These are phyloP conservation scores for Microctenopoma lineatum DNA, from an alignment of 2,797 vertebrate species.

Conservation along the genomic window DNA sequence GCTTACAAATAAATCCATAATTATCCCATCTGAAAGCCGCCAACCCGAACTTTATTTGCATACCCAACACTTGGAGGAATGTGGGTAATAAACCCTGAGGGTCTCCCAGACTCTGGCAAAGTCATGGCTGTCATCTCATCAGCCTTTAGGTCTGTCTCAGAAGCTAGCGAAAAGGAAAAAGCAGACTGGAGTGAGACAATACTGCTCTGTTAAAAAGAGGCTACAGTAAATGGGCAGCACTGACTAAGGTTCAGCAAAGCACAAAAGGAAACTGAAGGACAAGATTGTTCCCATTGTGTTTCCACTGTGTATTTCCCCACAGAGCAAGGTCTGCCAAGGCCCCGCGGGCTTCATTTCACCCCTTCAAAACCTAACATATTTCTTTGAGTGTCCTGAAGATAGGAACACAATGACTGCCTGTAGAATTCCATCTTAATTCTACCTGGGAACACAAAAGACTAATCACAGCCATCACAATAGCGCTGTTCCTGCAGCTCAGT, in stretches of 20 bases:
- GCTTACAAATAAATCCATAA: conserved; percentile 91
- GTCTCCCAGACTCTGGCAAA: conserved; percentile 78
- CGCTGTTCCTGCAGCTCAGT: conserved; percentile 70
- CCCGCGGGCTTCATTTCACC: conserved; percentile 84
- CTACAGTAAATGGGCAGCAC: conserved; percentile 77
- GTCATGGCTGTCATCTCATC: conserved; percentile 79
- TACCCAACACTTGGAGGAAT: conserved; percentile 81
- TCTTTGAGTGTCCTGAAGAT: conserved; percentile 82
- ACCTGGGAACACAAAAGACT: conserved; percentile 86
- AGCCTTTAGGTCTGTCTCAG: conserved; percentile 78
- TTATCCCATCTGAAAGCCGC: conserved; percentile 86
- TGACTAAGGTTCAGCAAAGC: conserved; percentile 79
- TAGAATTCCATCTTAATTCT: conserved; percentile 87
- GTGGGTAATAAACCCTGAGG: conserved; percentile 82
- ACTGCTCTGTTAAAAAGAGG: conserved; percentile 70
- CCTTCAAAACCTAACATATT: conserved; percentile 82
- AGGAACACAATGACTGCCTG: conserved; percentile 83
- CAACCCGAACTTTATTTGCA: conserved; percentile 85
- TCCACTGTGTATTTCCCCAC: conserved; percentile 81
- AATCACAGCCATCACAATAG: conserved; percentile 86
- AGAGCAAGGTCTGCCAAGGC: conserved; percentile 78
- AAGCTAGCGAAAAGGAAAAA: conserved; percentile 65
- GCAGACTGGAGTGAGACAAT: conserved; percentile 75
- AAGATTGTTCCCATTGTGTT: conserved; percentile 84
- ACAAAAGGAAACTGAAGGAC: conserved; percentile 82